Conservation (phyloP, 2,113 vertebrate species). For the Edolisoma coerulescens region DNA sequence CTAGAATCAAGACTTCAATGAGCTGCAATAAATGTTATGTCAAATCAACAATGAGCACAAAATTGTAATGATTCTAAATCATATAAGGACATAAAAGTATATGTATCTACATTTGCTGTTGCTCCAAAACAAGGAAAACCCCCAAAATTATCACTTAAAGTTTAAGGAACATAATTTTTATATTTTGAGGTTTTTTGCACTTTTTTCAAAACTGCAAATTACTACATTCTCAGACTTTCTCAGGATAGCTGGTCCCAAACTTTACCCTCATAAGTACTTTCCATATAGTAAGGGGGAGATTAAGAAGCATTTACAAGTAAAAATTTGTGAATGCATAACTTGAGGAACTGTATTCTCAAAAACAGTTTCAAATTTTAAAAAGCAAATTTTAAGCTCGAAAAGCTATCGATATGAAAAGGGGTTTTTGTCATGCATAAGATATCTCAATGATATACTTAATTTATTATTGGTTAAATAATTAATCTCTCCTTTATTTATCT, state of each 20-base stretch:
- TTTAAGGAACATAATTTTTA: background rate
- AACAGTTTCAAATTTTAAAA: background rate
- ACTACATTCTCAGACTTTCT: background rate
- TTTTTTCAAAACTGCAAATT: background rate
- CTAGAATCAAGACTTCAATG: background rate
- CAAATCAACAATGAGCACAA: background rate
- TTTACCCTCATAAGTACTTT: background rate
- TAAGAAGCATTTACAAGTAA: background rate
- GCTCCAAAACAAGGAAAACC: background rate
- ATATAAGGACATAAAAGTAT: background rate
- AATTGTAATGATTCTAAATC: background rate
- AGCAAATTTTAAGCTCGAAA: background rate
- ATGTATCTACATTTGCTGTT: background rate
- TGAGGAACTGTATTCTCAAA: background rate
- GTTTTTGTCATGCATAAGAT: background rate
- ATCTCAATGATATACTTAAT: background rate
- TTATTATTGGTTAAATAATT: background rate
- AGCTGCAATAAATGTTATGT: background rate
- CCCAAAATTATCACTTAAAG: background rate
- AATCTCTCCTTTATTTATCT: background rate
- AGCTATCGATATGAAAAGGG: background rate
- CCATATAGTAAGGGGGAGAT: background rate
- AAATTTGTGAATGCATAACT: background rate
- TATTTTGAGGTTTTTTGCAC: rapidly evolving
- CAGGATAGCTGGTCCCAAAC: background rate